Base-by-base conservation (phyloP, 2,797 vertebrate species). In the Hemibagrus guttatus region DNA sequence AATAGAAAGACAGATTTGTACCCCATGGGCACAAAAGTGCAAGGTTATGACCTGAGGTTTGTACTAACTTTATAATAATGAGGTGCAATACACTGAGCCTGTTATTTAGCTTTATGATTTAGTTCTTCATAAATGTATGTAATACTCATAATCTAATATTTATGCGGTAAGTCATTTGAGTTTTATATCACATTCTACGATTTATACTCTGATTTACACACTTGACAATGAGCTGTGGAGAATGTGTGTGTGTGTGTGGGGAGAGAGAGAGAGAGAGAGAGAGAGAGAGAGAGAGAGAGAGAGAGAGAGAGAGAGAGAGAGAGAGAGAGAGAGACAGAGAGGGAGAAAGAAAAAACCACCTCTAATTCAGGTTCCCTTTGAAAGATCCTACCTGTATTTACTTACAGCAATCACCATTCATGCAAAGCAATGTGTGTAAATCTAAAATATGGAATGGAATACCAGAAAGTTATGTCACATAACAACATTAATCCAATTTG, bases 21-120 rank as follows among this genome's bases (percentile, higher is more conserved):
- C 13, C n/a, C 52, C 74, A 76, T 28, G 8, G 42, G 12, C 42
- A 69, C 31, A 39, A 31, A 71, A 71, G 39, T 71, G 39, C 19
- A 75, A 28, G 49, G 49, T 54, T 75, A 54, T 75, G n/a, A 75
- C 72, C 72, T 75, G n/a, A 75, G 75, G 14, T n/a, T 52, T 75
- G 13, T 71, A 9, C 72, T 52, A 23, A 78, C 4, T 63, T 80
- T 26, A 42, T 42, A 1, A 81, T 21, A 61, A 46, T 64, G 11
- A 46, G 21, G 19, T 79, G 4, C 35, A 64, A 46, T 81, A 31
- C 2, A 42, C 58, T 63, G 13, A 61, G 23, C 35, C 39, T 64
- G 58, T 63, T 63, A 63, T 81, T 81, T 81, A 46, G 59, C 13
- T 63, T 64, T 49, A 63, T 17, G 39, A 46, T 63, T 46, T 61